phyloP scores from a whole-genome alignment of 35 echinoderm and acorn worm species.

The Ophioderma brevispina region DNA sequence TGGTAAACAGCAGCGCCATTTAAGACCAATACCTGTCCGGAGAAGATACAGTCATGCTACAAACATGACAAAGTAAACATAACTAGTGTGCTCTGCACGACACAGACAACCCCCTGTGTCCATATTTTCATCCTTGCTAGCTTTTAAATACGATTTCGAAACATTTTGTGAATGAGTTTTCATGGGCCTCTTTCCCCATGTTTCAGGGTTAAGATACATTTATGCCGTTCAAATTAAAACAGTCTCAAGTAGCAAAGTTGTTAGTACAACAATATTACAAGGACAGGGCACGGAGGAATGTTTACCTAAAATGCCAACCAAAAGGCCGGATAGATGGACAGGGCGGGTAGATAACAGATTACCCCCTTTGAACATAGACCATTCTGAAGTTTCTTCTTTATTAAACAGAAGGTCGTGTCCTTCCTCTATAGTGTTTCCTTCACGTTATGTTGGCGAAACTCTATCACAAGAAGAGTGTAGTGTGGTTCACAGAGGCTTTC shows the following conservation, averaged over 20 bases:
- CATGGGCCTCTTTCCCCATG: not conserved
- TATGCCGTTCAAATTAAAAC: too few relatives aligned
- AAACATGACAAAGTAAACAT: too few relatives aligned
- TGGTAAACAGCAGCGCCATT: too few relatives aligned
- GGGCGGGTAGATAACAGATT: not conserved
- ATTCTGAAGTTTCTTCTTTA: not conserved
- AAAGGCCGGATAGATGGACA: not conserved
- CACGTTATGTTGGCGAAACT: not conserved
- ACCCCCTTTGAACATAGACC: not conserved
- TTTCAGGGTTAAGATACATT: too few relatives aligned
- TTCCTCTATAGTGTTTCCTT: not conserved
- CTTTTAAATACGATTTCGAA: not conserved
- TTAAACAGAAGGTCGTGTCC: not conserved
- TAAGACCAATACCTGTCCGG: too few relatives aligned
- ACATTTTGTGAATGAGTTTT: too few relatives aligned
- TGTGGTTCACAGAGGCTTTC: not conserved
- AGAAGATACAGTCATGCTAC: too few relatives aligned
- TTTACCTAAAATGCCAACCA: not conserved
- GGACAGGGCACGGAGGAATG: not conserved
- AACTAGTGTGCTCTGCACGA: too few relatives aligned
- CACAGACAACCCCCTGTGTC: too few relatives aligned
- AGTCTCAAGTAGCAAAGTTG: not conserved
- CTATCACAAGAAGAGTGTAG: not conserved
- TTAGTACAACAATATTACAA: not conserved
- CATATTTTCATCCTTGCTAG: not conserved